Percentiles rank a stretch among this genome's conserved stretches.
phyloP scores from a whole-genome alignment of 2,113 vertebrate genomes.

The Oncorhynchus tshawytscha region DNA sequence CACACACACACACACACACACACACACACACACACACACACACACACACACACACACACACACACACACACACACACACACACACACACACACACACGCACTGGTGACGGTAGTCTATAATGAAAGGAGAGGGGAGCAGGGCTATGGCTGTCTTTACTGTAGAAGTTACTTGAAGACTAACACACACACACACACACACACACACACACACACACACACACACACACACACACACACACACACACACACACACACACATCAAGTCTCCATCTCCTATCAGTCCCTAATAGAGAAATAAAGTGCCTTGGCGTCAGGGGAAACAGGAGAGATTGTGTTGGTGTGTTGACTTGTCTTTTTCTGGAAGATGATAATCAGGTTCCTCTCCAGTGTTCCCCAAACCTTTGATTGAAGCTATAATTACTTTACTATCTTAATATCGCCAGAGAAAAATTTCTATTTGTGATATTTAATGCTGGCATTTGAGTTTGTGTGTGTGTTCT shows the following conservation, averaged over 20 bases:
- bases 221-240: too few relatives aligned
- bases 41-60: too few relatives aligned
- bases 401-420: not conserved
- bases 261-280: conserved; percentile 44
- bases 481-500: not conserved
- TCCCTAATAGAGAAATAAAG: conserved; percentile 63
- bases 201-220: too few relatives aligned
- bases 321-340: conserved; percentile 55
- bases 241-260: conserved; percentile 10
- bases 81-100: conserved; percentile 34
- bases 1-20: conserved; percentile 36
- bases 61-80: too few relatives aligned
- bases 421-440: not conserved
- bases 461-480: not conserved
- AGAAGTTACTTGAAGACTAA: not conserved
- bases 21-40: too few relatives aligned
- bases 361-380: conserved; percentile 57
- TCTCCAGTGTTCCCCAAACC: not conserved
- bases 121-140: conserved; percentile 14
- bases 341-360: conserved; percentile 64
- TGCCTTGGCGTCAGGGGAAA: conserved; percentile 57
- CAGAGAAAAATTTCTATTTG: not conserved
- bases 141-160: too few relatives aligned
- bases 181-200: too few relatives aligned
- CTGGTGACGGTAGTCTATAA: conserved; percentile 61